These are phyloP conservation scores for Hydrolagus colliei DNA, from an alignment of 2,797 vertebrate genomes.

Conservation along the genomic window DNA sequence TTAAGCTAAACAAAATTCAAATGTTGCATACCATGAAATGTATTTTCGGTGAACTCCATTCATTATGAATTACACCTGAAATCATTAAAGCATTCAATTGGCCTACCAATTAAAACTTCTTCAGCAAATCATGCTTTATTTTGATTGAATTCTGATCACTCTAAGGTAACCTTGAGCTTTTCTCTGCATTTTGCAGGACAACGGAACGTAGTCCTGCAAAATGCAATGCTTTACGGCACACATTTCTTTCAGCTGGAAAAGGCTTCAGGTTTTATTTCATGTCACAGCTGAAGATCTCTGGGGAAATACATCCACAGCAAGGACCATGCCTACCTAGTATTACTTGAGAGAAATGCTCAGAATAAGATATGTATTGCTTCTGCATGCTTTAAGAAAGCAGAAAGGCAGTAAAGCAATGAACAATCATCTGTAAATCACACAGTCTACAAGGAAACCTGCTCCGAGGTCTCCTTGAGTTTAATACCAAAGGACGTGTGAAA, in stretches of 20 bases:
- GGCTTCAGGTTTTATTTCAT: slow-evolving; percentile 24
- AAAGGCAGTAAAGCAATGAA: slow-evolving; percentile 26
- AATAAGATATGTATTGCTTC: slow-evolving; percentile 31
- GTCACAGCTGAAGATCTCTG: slow-evolving; percentile 28
- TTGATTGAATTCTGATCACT: slow-evolving; percentile 10
- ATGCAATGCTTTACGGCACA: slow-evolving; percentile 1
- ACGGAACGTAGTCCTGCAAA: slow-evolving; percentile 14
- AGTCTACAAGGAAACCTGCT: slow-evolving; percentile 9
- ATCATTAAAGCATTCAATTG: too few species aligned
- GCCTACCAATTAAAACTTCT: too few species aligned
- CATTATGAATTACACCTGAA: too few species aligned
- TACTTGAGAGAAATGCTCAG: slow-evolving; percentile 32
- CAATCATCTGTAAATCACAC: slow-evolving; percentile 17
- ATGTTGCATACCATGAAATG: too few species aligned
- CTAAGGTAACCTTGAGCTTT: slow-evolving; percentile 32
- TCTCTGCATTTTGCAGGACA: slow-evolving; percentile 28
- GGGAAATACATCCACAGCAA: slow-evolving; percentile 36
- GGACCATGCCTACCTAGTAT: slow-evolving; percentile 20
- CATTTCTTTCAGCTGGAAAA: slow-evolving; percentile 31
- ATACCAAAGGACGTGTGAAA: slow-evolving; percentile 34
- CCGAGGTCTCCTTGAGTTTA: slow-evolving; percentile 33
- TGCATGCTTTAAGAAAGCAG: slow-evolving; percentile 25
- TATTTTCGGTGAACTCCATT: too few species aligned
- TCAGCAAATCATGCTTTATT: not conserved
- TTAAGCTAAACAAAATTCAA: too few species aligned